phyloP scores from a whole-genome alignment of 2,113 vertebrate genomes.

The Rhabdomys dilectus region DNA sequence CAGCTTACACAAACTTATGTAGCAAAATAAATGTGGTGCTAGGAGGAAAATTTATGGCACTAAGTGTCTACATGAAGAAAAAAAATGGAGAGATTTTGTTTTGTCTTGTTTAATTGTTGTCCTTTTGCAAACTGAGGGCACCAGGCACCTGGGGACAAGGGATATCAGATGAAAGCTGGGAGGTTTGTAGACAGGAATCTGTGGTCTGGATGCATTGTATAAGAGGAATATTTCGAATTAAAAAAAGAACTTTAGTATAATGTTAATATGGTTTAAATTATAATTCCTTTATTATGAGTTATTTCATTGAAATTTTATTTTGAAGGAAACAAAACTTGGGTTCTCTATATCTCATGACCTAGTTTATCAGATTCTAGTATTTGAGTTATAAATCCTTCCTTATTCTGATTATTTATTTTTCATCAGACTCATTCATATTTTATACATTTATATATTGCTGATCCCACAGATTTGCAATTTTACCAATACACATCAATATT shows the following conservation, averaged over 20 bases:
- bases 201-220: not conserved
- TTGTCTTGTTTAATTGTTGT: too few relatives aligned
- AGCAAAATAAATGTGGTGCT: too few relatives aligned
- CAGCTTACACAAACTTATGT: too few relatives aligned
- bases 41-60: too few relatives aligned
- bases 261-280: not conserved
- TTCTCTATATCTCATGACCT: not conserved
- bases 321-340: not conserved
- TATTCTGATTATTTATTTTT: not conserved
- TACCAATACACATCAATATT: not conserved
- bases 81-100: too few relatives aligned
- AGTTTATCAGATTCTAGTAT: not conserved
- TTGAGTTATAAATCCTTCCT: not conserved
- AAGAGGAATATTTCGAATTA: not conserved
- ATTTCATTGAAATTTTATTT: not conserved
- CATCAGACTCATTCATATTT: not conserved
- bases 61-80: too few relatives aligned
- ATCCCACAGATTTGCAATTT: not conserved
- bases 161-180: not conserved
- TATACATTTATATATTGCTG: not conserved
- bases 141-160: too few relatives aligned
- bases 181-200: not conserved
- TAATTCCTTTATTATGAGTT: not conserved
- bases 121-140: too few relatives aligned
- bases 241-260: not conserved